Conservation (phyloP, 1,140 invertebrate genomes). For the Ips typographus region DNA sequence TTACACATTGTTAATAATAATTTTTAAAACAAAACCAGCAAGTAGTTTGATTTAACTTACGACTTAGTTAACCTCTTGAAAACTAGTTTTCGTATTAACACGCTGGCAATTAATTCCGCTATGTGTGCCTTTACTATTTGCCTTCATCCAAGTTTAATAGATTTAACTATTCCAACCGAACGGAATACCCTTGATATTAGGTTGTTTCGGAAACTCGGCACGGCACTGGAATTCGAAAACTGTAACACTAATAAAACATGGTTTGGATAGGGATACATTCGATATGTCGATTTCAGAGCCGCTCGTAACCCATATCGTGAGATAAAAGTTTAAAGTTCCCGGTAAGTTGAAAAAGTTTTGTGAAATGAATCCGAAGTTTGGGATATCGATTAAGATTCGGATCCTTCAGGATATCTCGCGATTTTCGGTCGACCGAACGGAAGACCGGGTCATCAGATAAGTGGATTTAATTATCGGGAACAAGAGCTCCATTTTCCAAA, state of each 20-base stretch:
- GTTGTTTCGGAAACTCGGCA: background rate
- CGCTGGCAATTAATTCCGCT: too few species aligned
- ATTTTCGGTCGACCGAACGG: conserved; percentile 13
- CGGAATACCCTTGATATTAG: too few species aligned
- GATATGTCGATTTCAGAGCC: conserved; percentile 1
- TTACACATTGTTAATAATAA: too few species aligned
- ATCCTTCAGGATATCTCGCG: conserved; percentile 5
- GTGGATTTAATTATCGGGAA: conserved; percentile 29
- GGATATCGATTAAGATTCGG: conserved; percentile 30
- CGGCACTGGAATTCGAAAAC: background rate
- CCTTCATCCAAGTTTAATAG: too few species aligned
- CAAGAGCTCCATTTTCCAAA: conserved; percentile 12
- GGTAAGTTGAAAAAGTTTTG: conserved; percentile 29
- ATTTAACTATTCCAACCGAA: too few species aligned
- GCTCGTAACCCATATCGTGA: conserved; percentile 3
- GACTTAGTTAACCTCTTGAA: too few species aligned
- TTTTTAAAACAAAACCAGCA: too few species aligned
- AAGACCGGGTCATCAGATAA: conserved; percentile 26
- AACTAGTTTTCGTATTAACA: too few species aligned
- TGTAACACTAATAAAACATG: background rate
- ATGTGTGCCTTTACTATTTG: too few species aligned
- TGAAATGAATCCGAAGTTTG: conserved; percentile 18
- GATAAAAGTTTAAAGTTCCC: conserved; percentile 22
- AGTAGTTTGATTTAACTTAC: too few species aligned
- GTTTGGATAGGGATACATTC: conserved; percentile 5